phyloP scores from a whole-genome alignment of 1,140 invertebrate species.

The Leptinotarsa undecemlineata region DNA sequence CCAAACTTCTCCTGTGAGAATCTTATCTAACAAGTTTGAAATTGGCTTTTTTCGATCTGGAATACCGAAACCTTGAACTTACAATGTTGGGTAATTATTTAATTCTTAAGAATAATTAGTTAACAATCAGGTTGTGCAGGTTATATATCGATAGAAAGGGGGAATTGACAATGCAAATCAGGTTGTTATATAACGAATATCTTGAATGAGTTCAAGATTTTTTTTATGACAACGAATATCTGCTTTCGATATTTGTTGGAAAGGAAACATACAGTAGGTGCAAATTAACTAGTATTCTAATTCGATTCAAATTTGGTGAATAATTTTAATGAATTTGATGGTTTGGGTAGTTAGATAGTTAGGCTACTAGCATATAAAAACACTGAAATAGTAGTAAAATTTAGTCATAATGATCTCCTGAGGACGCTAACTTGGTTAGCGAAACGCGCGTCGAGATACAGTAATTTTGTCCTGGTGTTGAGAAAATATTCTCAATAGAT shows the following conservation, averaged over 20 bases:
- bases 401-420: neutral
- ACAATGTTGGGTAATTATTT: neutral
- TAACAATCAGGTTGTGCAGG: neutral
- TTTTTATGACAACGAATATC: neutral
- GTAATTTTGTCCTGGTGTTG: neutral
- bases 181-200: conserved; percentile 7
- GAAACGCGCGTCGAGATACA: neutral
- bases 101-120: conserved; percentile 10
- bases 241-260: neutral
- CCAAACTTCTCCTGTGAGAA: too few relatives aligned
- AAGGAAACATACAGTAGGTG: neutral
- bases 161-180: conserved; percentile 13
- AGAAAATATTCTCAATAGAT: neutral
- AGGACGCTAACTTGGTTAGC: neutral
- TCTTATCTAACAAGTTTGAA: neutral
- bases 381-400: too few relatives aligned
- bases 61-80: neutral
- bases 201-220: neutral
- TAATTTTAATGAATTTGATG: neutral
- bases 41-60: neutral
- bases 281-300: neutral
- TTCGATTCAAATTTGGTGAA: neutral
- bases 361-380: too few relatives aligned
- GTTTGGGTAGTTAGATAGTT: too few relatives aligned
- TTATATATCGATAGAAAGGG: neutral